phyloP scores from a whole-genome alignment of 2,113 vertebrate species.

The Oryzias melastigma region DNA sequence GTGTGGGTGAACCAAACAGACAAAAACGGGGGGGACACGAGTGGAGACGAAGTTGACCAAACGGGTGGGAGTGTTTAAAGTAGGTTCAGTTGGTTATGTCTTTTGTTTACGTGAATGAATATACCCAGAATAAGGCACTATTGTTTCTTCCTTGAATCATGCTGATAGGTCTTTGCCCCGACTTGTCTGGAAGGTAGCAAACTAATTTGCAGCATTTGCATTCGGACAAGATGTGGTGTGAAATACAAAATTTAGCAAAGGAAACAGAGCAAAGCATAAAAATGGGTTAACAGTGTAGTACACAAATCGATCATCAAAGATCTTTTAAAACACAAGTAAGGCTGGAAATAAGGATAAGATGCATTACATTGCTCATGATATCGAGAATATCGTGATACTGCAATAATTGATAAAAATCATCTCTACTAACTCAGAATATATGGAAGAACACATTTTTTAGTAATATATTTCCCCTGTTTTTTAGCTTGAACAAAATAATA shows the following conservation, averaged over 20 bases:
- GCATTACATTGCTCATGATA: too few species aligned
- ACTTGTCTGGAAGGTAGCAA: slow-evolving; percentile 45
- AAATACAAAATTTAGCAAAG: background rate
- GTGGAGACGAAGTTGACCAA: slow-evolving; percentile 9
- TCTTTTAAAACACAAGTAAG: background rate
- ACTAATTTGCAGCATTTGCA: slow-evolving; percentile 39
- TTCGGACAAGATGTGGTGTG: slow-evolving; percentile 32
- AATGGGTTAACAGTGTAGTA: background rate
- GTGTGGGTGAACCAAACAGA: slow-evolving; percentile 24
- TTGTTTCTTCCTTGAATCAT: slow-evolving; percentile 26
- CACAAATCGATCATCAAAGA: background rate
- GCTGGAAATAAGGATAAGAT: too few species aligned
- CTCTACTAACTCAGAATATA: too few species aligned
- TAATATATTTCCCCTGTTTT: background rate
- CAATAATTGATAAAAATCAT: too few species aligned
- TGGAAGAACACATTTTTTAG: too few species aligned
- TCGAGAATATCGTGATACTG: too few species aligned
- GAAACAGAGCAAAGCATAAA: slow-evolving; percentile 2
- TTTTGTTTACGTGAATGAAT: slow-evolving; percentile 14
- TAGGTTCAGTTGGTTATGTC: slow-evolving; percentile 9
- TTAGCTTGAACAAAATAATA: background rate
- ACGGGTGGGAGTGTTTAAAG: slow-evolving; percentile 21
- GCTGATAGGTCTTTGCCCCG: slow-evolving; percentile 31
- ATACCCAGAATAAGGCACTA: slow-evolving; percentile 8
- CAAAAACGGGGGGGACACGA: background rate